phyloP scores from a whole-genome alignment of 2,888 invertebrate genomes.

The Agrochola lychnidis region DNA sequence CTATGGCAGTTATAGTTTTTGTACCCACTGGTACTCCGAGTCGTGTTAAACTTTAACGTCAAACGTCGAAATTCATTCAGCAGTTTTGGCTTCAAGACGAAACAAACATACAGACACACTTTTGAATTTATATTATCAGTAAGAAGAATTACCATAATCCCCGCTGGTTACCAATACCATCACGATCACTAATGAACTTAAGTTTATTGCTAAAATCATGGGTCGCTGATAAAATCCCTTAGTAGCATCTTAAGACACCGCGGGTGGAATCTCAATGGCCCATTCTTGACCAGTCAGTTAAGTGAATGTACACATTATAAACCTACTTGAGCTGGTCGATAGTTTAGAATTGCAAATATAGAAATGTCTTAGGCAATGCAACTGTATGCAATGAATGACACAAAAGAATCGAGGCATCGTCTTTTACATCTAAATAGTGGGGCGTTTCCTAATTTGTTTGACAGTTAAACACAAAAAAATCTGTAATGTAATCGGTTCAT shows the following conservation, averaged over 20 bases:
- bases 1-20: too few relatives aligned
- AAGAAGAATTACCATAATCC: neutral
- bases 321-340: conserved; percentile 1
- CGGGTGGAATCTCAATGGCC: neutral
- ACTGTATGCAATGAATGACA: neutral
- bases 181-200: conserved; percentile 1
- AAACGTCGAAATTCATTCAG: neutral
- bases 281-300: neutral
- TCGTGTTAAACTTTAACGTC: neutral
- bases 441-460: neutral
- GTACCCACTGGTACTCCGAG: neutral
- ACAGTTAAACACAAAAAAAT: neutral
- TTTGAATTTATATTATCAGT: neutral
- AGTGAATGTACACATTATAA: conserved; percentile 9
- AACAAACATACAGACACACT: neutral
- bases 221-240: neutral
- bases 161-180: neutral
- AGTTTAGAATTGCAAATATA: conserved; percentile 24
- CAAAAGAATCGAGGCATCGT: neutral
- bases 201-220: conserved; percentile 5
- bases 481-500: neutral
- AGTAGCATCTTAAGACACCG: neutral
- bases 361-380: conserved; percentile 4
- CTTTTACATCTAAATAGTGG: neutral
- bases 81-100: neutral